Conservation (phyloP, 2,888 invertebrate genomes). For the Leptinotarsa haldemani region DNA sequence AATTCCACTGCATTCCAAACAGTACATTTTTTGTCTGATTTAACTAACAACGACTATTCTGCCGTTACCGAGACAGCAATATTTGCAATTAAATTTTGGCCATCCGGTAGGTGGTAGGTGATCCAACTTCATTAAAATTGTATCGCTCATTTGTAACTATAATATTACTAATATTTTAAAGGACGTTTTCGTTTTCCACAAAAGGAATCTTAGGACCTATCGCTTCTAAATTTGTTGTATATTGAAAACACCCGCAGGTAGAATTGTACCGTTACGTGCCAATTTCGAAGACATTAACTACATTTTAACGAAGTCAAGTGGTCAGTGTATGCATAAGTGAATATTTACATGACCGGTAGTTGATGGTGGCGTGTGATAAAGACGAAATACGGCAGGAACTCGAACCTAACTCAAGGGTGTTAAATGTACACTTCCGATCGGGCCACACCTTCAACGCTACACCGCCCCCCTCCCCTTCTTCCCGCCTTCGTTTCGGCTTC, state of each 20-base stretch:
- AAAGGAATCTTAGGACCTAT: neutral
- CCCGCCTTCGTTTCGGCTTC: neutral
- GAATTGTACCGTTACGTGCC: neutral
- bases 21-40: no score
- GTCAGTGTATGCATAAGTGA: constrained; percentile 16
- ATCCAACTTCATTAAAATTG: no score
- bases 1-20: no score
- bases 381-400: constrained; percentile 35
- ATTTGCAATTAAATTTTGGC: no score
- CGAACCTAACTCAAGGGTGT: constrained; percentile 49
- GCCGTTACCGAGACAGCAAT: no score
- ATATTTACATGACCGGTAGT: constrained; percentile 25
- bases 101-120: no score
- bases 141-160: no score
- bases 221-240: neutral
- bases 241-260: constrained; percentile 3
- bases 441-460: constrained; percentile 44
- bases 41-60: no score
- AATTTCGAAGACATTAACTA: neutral
- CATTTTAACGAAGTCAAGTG: neutral
- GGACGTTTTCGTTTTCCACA: no score
- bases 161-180: no score
- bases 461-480: constrained; percentile 22
- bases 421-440: constrained; percentile 59
- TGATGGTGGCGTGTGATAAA: constrained; percentile 40